Evolutionary conservation across 2,113 vertebrate species (phyloP).

Genomic region (Neogale vison): DNA sequence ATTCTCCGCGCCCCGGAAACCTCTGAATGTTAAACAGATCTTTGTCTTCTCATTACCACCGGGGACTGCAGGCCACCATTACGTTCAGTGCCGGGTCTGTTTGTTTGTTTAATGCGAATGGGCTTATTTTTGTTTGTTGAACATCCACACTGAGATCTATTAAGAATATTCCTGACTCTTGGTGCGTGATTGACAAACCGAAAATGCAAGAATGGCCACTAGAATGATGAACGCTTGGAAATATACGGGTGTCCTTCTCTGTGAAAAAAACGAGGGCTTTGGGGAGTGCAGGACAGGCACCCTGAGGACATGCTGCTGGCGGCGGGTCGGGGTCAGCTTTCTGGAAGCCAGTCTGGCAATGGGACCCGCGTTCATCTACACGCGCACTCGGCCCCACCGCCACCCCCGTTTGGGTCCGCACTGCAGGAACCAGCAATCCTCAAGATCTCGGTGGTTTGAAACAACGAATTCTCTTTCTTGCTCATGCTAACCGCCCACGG

Average conservation of each 20-base stretch:
- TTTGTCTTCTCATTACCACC: not conserved
- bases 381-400: not conserved
- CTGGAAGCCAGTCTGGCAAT: not conserved
- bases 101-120: no score
- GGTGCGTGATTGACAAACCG: not conserved
- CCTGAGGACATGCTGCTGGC: not conserved
- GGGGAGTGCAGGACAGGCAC: not conserved
- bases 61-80: not conserved
- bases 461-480: not conserved
- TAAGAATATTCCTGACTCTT: not conserved
- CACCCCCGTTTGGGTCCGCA: not conserved
- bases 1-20: not conserved
- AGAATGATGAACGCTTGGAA: not conserved
- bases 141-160: not conserved
- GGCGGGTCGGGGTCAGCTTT: not conserved
- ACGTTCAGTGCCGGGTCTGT: not conserved
- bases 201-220: not conserved
- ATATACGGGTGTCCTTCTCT: not conserved
- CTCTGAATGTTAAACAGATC: not conserved
- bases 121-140: not conserved
- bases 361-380: fast-evolving
- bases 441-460: not conserved
- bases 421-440: not conserved
- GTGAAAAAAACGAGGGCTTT: not conserved
- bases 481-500: not conserved